phyloP scores from a whole-genome alignment of 2,888 invertebrate genomes.

The Peribatodes rhomboidaria region DNA sequence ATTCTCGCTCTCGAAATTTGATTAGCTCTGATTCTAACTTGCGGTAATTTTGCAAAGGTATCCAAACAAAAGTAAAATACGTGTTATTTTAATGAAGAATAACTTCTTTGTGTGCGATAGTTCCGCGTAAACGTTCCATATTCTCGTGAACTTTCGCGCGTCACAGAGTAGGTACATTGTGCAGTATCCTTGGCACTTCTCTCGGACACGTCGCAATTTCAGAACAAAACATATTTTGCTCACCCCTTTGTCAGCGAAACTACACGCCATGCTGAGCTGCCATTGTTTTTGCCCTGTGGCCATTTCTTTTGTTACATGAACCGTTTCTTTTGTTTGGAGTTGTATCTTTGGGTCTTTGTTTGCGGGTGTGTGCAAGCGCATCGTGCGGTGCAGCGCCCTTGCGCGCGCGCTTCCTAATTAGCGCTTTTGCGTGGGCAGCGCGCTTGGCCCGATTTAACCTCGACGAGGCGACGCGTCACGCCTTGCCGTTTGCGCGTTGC shows the following conservation, averaged over 20 bases:
- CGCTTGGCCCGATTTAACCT: conserved; percentile 76
- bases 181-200: conserved; percentile 50
- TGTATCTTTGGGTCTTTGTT: conserved; percentile 62
- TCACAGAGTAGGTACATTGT: conserved; percentile 34
- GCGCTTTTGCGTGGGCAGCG: conserved; percentile 71
- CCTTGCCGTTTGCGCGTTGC: conserved; percentile 54
- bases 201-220: conserved; percentile 57
- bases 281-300: conserved; percentile 65
- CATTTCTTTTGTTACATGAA: conserved; percentile 69
- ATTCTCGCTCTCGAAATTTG: conserved; percentile 34
- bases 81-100: conserved; percentile 10
- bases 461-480: conserved; percentile 65
- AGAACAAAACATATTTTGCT: conserved; percentile 68
- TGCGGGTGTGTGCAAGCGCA: conserved; percentile 47
- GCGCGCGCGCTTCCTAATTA: conserved; percentile 83
- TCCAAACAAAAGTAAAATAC: conserved; percentile 10
- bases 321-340: conserved; percentile 66
- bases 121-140: conserved; percentile 35
- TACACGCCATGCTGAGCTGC: conserved; percentile 58
- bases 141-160: conserved; percentile 36
- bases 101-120: conserved; percentile 34
- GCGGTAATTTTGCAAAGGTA: conserved; percentile 24
- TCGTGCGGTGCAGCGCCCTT: conserved; percentile 76
- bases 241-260: conserved; percentile 71
- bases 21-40: conserved; percentile 2